Conservation (phyloP, 1,140 invertebrate genomes). For the Sipha flava region DNA sequence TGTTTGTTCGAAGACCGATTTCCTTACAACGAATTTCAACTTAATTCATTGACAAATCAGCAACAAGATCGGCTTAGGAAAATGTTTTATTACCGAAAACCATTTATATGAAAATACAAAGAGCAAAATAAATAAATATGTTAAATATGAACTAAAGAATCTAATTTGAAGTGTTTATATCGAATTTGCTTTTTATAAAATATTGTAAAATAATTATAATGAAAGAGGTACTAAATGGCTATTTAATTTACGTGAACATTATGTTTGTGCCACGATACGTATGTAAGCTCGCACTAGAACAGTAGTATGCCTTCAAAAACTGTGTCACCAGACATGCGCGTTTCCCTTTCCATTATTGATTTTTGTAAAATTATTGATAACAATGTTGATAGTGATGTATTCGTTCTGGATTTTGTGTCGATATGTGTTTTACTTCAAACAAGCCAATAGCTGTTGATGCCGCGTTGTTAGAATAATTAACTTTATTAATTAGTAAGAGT, state of each 20-base stretch:
- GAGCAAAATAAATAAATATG: no score
- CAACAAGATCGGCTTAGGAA: background rate
- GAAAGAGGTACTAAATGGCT: no score
- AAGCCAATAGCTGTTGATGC: no score
- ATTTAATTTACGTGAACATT: no score
- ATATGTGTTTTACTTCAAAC: background rate
- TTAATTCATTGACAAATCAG: background rate
- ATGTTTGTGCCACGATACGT: no score
- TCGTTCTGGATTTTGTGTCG: background rate
- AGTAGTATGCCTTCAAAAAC: background rate
- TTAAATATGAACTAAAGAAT: no score
- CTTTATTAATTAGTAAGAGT: no score
- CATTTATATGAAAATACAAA: background rate
- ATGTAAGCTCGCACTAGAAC: no score
- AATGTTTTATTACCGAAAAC: background rate
- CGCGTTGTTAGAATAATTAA: no score
- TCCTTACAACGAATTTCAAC: background rate
- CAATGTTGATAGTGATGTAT: background rate
- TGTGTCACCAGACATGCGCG: background rate
- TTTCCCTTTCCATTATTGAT: background rate
- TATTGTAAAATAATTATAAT: no score
- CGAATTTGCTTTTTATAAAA: no score
- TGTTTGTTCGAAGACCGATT: background rate
- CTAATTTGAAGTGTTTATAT: no score
- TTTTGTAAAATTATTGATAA: background rate